These are phyloP conservation scores for Proterorhinus semilunaris DNA, from an alignment of 2,113 vertebrate genomes.

Conservation along the genomic window DNA sequence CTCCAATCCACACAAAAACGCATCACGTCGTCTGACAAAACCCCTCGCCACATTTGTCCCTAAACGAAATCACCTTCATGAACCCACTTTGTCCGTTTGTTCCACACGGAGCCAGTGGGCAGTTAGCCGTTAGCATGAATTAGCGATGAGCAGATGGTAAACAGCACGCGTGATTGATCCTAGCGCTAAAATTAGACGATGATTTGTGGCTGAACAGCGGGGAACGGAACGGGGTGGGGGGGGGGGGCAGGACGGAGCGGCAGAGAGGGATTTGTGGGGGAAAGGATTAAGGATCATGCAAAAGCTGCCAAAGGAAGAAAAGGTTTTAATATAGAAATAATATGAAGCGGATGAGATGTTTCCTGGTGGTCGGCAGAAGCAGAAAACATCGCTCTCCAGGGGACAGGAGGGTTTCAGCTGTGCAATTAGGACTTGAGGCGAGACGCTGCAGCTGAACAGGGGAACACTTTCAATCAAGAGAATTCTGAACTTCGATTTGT, in stretches of 20 bases:
- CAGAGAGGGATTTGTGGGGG: background rate
- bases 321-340: background rate
- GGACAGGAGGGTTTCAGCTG: too few relatives aligned
- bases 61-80: background rate
- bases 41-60: background rate
- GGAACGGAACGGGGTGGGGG: background rate
- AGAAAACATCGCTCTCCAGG: too few relatives aligned
- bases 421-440: too few relatives aligned
- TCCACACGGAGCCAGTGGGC: constrained; percentile 12
- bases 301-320: background rate
- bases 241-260: background rate
- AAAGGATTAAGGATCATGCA: background rate
- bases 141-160: constrained; percentile 23
- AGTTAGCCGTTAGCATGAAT: background rate
- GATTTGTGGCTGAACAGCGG: background rate
- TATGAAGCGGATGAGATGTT: too few relatives aligned
- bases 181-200: constrained; percentile 21
- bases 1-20: too few relatives aligned
- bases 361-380: too few relatives aligned
- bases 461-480: too few relatives aligned
- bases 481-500: too few relatives aligned
- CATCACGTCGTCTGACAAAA: too few relatives aligned
- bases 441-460: too few relatives aligned
- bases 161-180: constrained; percentile 26
- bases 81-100: background rate